Base-by-base conservation (phyloP, 2,888 invertebrate species). In the Apamea crenata region DNA sequence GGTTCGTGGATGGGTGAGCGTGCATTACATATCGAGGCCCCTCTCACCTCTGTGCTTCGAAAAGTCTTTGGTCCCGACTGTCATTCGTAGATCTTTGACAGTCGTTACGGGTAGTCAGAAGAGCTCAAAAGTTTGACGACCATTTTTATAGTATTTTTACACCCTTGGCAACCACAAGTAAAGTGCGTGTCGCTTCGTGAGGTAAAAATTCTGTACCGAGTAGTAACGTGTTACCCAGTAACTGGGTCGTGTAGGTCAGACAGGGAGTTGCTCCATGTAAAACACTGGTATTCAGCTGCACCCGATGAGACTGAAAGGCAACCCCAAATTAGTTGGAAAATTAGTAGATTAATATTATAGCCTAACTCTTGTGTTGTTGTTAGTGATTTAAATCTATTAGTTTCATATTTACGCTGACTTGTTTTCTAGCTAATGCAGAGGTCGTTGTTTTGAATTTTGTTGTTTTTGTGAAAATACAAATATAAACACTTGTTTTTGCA, bases 341-440 rank as follows among this genome's bases (percentile, higher is more conserved):
- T 16, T 25, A 10, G n/a, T 40, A 21, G 53, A 21, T 53, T 21
- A 6, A 50, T 50, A 50, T 18, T 6, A 50, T 50, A 47, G 14
- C 12, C 14, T 47, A 3, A 21, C 25, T 40, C 12, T 0, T 65
- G 44, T 29, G 50, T 14, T 56, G 59, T 50, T 81, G 7, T 56
- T 25, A 32, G 50, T 6, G 29, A 53, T 68, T 7, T 73, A 25
- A 44, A 74, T 80, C 29, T 3, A 29, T 69, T 44, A 56, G 21
- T 44, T 56, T 36, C 2, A 65, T 63, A 10, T 59, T 44, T 50
- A 69, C 47, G 29, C 12, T 10, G 32, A 56, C 3, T 47, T 65
- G 65, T 80, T 70, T 70, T 25, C 2, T 36, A 80, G 53, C 25
- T 79, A 70, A 18, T 70, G 8, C 25, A 36, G 21, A 29, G 63